Evolutionary conservation across 2,888 invertebrate species (phyloP).

Genomic region (Phyllotreta cruciferae): DNA sequence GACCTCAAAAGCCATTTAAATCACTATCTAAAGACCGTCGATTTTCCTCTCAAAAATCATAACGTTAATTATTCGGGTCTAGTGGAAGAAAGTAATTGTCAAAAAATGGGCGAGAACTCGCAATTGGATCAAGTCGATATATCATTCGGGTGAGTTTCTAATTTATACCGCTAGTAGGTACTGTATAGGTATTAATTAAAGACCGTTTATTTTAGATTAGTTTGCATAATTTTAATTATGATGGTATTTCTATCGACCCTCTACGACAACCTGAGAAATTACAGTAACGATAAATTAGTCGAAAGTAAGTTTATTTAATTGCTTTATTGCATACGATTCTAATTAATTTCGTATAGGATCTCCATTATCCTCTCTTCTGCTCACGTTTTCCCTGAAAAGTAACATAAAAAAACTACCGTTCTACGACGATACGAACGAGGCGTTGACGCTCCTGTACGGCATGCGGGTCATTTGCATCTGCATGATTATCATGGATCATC

Average conservation of each 20-base stretch:
- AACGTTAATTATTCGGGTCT: constrained; percentile 45
- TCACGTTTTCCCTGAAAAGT: constrained; percentile 51
- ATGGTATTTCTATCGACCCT: constrained; percentile 42
- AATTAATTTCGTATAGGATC: constrained; percentile 41
- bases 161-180: neutral
- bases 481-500: constrained; percentile 65
- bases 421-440: constrained; percentile 58
- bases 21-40: constrained; percentile 41
- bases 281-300: constrained; percentile 42
- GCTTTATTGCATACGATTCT: too few relatives aligned
- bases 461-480: constrained; percentile 65
- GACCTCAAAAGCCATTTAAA: constrained; percentile 46
- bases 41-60: constrained; percentile 50
- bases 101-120: constrained; percentile 40
- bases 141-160: constrained; percentile 45
- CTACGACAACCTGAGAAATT: constrained; percentile 40
- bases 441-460: constrained; percentile 64
- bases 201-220: constrained; percentile 31
- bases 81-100: constrained; percentile 43
- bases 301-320: constrained; percentile 44
- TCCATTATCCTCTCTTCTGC: constrained; percentile 42
- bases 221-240: constrained; percentile 38
- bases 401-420: constrained; percentile 57
- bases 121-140: constrained; percentile 46
- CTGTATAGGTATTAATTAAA: neutral